Evolutionary conservation across 2,888 invertebrate genomes (phyloP), one percentile per base, ranked within the genome.

Genomic region (Helleia helle): DNA sequence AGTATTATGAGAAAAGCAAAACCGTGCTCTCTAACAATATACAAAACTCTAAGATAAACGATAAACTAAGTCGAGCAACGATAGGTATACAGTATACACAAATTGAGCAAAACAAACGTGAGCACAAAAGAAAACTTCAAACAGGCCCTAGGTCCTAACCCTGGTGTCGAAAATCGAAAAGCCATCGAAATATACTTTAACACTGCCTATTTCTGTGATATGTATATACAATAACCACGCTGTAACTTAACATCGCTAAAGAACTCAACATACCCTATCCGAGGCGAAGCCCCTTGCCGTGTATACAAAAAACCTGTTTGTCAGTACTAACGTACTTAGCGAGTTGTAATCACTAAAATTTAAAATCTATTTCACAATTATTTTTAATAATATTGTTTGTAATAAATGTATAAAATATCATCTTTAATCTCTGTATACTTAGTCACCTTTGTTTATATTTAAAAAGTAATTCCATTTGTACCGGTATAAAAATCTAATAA

Each of bases 401-500:
- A 83, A 83, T 84, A 84, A 84, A 80, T 84, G 83, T 84, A 84
- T 84, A 84, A 84, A 84, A 84, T 84, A 84, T 83, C 81, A 83
- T 84, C 83, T 84, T 75, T 83, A 81, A 81, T 84, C 79, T 84
- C 83, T 84, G 83, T 84, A 84, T 83, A 83, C 80, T 77, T 80
- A 84, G 81, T 83, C 83, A 83, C 79, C 75, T 74, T 80, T 79
- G 77, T 76, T 75, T 73, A 81, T 83, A 81, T 79, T 84, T 83
- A 76, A 84, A 80, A 84, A 84, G 81, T 84, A 84, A 84, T 84
- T 84, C 83, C 83, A 84, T 84, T 83, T 83, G 79, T 84, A 81
- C 81, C 74, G 83, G 83, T 84, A 84, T 84, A 81, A 84, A 79
- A 84, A 80, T 83, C 81, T 83, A 80, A 65, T 83, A 79, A 75